These are phyloP conservation scores for Menidia menidia DNA, from an alignment of 2,797 vertebrate species.

Conservation along the genomic window DNA sequence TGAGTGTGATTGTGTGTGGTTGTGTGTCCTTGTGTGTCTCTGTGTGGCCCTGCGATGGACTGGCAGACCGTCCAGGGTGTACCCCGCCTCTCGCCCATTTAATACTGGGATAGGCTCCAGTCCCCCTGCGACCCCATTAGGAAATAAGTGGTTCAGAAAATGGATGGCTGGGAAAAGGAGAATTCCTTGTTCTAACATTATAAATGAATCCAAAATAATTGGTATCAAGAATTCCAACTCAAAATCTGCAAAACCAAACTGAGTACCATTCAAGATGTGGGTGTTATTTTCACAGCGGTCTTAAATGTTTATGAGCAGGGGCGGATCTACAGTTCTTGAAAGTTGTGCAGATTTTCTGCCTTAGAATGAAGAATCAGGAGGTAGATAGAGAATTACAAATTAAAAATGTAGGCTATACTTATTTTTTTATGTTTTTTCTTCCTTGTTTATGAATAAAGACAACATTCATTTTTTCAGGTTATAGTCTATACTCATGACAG, in stretches of 20 bases:
- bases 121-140: no score
- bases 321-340: conserved; percentile 24
- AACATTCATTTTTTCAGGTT: conserved; percentile 13
- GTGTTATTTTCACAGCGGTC: conserved; percentile 36
- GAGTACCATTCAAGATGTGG: conserved; percentile 34
- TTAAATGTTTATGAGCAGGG: conserved; percentile 60
- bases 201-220: conserved; percentile 39
- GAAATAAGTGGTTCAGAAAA: no score
- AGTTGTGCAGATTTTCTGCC: conserved; percentile 25
- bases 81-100: no score
- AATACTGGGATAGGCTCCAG: no score
- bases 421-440: conserved; percentile 11
- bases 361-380: conserved; percentile 21
- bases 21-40: no score
- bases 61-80: no score
- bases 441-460: not conserved
- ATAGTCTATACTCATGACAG: not conserved
- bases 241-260: conserved; percentile 40
- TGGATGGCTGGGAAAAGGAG: conserved; percentile 4
- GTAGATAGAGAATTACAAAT: not conserved
- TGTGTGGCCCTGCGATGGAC: no score
- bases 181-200: conserved; percentile 42
- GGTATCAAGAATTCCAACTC: conserved; percentile 48
- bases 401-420: conserved; percentile 31
- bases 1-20: no score